Evolutionary conservation across 1,140 invertebrate genomes (phyloP).

Genomic region (Formica exsecta): DNA sequence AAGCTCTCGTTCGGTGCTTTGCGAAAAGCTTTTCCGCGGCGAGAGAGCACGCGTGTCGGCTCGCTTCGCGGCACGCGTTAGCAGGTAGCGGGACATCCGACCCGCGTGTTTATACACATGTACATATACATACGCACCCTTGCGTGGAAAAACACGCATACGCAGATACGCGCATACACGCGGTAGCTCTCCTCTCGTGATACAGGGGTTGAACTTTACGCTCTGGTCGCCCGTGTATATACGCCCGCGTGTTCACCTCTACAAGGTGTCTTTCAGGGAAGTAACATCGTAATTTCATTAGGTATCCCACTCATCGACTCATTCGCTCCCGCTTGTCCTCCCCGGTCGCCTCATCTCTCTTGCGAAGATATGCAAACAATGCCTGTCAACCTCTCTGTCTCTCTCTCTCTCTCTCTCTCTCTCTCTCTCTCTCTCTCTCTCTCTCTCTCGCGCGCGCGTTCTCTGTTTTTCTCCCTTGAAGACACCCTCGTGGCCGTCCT

Average conservation of each 20-base stretch:
- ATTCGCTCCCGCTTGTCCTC: conserved; percentile 7
- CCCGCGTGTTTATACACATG: conserved; percentile 8
- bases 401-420: conserved; percentile 21
- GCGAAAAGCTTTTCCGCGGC: conserved; percentile 60
- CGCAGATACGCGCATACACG: not conserved
- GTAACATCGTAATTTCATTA: conserved; percentile 75
- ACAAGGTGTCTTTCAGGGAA: conserved; percentile 69
- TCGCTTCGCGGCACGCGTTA: not conserved
- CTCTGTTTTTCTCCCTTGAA: not conserved
- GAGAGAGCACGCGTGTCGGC: conserved; percentile 51
- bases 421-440: conserved; percentile 18
- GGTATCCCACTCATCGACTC: conserved; percentile 49
- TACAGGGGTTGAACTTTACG: conserved; percentile 65
- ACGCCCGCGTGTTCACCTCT: conserved; percentile 24
- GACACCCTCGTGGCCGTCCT: not conserved
- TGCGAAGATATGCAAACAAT: conserved; percentile 40
- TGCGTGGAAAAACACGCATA: not conserved
- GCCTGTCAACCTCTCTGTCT: conserved; percentile 33
- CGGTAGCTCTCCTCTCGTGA: conserved; percentile 32
- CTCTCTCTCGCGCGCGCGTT: not conserved
- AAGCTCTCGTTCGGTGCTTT: conserved; percentile 71
- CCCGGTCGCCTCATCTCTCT: not conserved
- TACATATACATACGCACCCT: not conserved
- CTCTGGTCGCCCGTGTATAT: conserved; percentile 34
- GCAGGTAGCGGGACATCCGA: not conserved